Conservation (phyloP, 2,888 invertebrate genomes). For the Cosmorhoe ocellata region DNA sequence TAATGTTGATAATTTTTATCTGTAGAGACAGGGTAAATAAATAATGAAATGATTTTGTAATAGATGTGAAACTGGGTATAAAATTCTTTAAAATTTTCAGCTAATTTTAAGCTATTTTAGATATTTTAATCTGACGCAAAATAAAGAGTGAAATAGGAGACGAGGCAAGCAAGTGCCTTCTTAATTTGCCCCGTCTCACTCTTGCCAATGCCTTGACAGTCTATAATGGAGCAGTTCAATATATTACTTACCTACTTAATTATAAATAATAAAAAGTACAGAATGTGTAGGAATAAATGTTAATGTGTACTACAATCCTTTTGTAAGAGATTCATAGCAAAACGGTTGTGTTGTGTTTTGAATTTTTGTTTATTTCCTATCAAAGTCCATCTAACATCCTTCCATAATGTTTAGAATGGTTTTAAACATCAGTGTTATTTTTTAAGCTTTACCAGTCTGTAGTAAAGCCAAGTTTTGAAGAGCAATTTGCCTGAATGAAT, state of each 20-base stretch:
- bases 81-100: conserved; percentile 15
- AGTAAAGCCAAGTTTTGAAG: conserved; percentile 30
- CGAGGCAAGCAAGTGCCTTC: conserved; percentile 34
- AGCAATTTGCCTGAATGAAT: conserved; percentile 23
- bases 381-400: conserved; percentile 54
- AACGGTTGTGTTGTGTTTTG: conserved; percentile 41
- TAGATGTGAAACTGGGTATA: conserved; percentile 26
- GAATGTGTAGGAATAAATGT: conserved; percentile 30
- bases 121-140: conserved; percentile 17
- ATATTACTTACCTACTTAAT: conserved; percentile 19
- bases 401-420: conserved; percentile 39
- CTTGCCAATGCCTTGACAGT: conserved; percentile 14
- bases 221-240: conserved; percentile 17
- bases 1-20: conserved; percentile 40
- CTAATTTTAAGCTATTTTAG: conserved; percentile 20
- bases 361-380: conserved; percentile 47
- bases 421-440: conserved; percentile 30
- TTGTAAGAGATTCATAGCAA: conserved; percentile 40
- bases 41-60: conserved; percentile 39
- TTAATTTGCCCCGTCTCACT: conserved; percentile 29
- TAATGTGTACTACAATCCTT: conserved; percentile 33
- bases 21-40: conserved; percentile 68
- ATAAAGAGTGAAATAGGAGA: conserved; percentile 19
- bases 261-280: conserved; percentile 33
- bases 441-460: conserved; percentile 40